Base-by-base conservation (phyloP, 2,888 invertebrate species). In the Seladonia tumulorum region DNA sequence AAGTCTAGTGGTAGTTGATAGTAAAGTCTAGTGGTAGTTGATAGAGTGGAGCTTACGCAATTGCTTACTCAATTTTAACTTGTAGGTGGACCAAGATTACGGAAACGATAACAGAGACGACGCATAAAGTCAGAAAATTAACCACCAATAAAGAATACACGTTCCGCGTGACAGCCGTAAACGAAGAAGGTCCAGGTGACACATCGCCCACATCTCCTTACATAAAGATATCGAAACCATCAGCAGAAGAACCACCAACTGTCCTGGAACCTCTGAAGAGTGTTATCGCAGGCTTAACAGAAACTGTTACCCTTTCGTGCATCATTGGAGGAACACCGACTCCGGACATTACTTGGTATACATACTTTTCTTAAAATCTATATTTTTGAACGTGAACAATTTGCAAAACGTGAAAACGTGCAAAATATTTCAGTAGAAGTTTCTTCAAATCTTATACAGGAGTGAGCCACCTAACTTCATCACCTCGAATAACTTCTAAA, bases 301-400 rank as follows among this genome's bases (percentile, higher is more conserved):
- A 98, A 94, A 97, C 97, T 85, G 96, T 97, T 25, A 96, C 97
- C 2, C 95, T 98, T 4, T 97, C 96, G 29, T 97, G 98, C 39
- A 97, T 97, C 93, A 97, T 98, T 81, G 97, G 97, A 57, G 98
- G 98, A 70, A 97, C 97, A 94, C 98, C 98, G 29, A 96, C 96
- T 85, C 98, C 98, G 2, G 97, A 96, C 84, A 96, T 98, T 47
- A 96, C 96, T 3, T 98, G 98, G 98, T 97, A n/a, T n/a, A 96
- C 39, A 14, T 25, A 63, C 16, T 12, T 71, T 63, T n/a, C 25
- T 18, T 68, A 25, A 12, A 53, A 18, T n/a, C 42, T n/a, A 53
- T 14, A 10, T 45, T n/a, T n/a, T n/a, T 45, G 10, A 10, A 45
- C 45, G 10, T 45, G 45, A 45, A 12, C n/a, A n/a, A n/a, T n/a